Conservation (phyloP, 2,888 invertebrate species). For the Incurvaria masculella region DNA sequence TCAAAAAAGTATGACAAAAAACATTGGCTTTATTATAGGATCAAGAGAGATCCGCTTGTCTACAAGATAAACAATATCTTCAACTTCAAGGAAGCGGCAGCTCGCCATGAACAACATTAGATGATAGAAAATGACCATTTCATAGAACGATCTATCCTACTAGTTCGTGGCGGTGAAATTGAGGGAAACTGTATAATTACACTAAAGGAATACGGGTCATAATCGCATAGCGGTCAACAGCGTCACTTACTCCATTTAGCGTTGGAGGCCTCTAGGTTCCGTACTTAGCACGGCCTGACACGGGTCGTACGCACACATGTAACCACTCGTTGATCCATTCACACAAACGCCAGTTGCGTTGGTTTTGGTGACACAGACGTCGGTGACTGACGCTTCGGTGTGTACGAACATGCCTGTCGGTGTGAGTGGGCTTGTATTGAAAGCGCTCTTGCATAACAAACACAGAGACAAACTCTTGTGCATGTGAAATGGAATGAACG, state of each 20-base stretch:
- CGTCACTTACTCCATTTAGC: slow-evolving; percentile 24
- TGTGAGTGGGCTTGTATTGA: background rate
- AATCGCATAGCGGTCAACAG: background rate
- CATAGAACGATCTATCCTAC: background rate
- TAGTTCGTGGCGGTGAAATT: background rate
- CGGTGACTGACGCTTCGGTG: background rate
- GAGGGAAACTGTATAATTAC: background rate
- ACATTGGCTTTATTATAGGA: too few species aligned
- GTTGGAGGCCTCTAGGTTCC: slow-evolving; percentile 23
- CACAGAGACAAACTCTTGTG: background rate
- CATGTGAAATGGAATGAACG: background rate
- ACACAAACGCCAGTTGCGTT: background rate
- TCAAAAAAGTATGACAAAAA: too few species aligned
- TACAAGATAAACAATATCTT: background rate
- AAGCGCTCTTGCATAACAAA: background rate
- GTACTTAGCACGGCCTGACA: slow-evolving; percentile 51
- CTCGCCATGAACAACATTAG: background rate
- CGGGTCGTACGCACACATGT: slow-evolving; percentile 36
- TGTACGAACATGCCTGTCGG: background rate
- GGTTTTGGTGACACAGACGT: background rate
- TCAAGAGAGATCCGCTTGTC: too few species aligned
- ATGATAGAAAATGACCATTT: background rate
- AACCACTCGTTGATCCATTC: slow-evolving; percentile 13
- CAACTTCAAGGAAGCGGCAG: background rate
- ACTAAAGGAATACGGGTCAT: background rate